Base-by-base conservation (phyloP, 2,797 vertebrate species). In the Cirrhinus mrigala region DNA sequence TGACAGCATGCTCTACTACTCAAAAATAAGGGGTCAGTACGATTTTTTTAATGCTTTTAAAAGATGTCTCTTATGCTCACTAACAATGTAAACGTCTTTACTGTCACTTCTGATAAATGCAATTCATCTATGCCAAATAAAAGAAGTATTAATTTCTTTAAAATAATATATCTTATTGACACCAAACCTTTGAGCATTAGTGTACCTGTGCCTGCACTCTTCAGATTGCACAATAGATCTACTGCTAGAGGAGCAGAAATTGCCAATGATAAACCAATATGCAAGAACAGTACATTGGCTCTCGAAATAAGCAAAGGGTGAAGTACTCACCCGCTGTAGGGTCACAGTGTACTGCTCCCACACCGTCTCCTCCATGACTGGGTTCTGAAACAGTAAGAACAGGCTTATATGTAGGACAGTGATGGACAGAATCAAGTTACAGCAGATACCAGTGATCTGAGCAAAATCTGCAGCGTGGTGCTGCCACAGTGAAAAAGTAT, bases 341-440 rank as follows among this genome's bases (percentile, higher is more conserved):
- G 97, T 98, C 92, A 99, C 98, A 0, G 96, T 99, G 92, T 97
- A 99, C 95, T 98, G 97, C 92, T 99, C 98, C 98, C 98, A 99
- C 94, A 98, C 96, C 16, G 96, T 93, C 91, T 99, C 97, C 95
- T 99, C 98, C 98, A 99, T 99, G 90, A 94, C 96, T 86, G 96
- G 92, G 93, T 96, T 96, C 98, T 99, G 93, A 88, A 80, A 56
- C 37, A 62, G 29, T 64, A 58, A 11, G 27, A 81, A 81, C 82
- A 54, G 50, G 3, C 24, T 12, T 79, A 40, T 16, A 29, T 80
- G 69, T 58, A 69, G 27, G 12, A 83, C 37, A 74, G 27, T 44
- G 62, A 68, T 24, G 73, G 70, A 82, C 37, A n/a, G 83, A 73
- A 18, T 69, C 76, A 71, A 74, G 56, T 84, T 70, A 76, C 84